Conservation (phyloP, 2,888 invertebrate genomes). For the Caenorhabditis virilis region DNA sequence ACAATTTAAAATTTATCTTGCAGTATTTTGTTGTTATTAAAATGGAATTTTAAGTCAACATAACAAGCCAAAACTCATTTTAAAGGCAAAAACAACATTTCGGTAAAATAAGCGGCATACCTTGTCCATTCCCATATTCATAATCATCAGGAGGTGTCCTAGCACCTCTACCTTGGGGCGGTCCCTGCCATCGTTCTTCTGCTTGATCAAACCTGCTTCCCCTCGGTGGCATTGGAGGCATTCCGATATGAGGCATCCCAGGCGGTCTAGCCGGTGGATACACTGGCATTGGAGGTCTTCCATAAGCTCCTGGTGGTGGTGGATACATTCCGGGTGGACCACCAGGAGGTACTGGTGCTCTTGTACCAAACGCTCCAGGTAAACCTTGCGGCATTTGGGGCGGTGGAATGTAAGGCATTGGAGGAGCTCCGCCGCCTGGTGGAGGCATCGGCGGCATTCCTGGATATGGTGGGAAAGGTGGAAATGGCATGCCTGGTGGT, state of each 20-base stretch:
- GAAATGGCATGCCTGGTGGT: conserved; percentile 39
- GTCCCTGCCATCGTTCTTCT: conserved; percentile 10
- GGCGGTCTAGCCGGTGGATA: no score
- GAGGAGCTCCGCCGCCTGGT: conserved; percentile 1
- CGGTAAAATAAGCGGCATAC: no score
- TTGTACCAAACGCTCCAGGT: conserved; percentile 4
- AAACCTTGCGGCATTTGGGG: conserved; percentile 63
- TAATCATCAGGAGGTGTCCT: conserved; percentile 25
- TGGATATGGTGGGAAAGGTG: conserved; percentile 18
- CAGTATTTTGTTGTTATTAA: no score
- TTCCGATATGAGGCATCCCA: no score
- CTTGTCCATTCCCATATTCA: conserved; percentile 16
- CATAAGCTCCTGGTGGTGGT: conserved; percentile 3
- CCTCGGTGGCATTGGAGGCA: conserved; percentile 1
- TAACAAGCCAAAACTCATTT: no score
- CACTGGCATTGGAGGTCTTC: no score
- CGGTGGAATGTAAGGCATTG: conserved; percentile 7
- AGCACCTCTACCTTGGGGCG: conserved; percentile 8
- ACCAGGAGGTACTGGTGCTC: conserved; percentile 40
- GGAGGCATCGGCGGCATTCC: conserved; percentile 49
- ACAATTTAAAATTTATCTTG: no score
- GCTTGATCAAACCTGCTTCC: conserved; percentile 28
- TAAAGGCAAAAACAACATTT: no score
- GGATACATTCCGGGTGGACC: conserved; percentile 41
- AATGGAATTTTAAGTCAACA: conserved; percentile 1